Conservation (phyloP, 2,113 vertebrate species). For the Canis aureus region DNA sequence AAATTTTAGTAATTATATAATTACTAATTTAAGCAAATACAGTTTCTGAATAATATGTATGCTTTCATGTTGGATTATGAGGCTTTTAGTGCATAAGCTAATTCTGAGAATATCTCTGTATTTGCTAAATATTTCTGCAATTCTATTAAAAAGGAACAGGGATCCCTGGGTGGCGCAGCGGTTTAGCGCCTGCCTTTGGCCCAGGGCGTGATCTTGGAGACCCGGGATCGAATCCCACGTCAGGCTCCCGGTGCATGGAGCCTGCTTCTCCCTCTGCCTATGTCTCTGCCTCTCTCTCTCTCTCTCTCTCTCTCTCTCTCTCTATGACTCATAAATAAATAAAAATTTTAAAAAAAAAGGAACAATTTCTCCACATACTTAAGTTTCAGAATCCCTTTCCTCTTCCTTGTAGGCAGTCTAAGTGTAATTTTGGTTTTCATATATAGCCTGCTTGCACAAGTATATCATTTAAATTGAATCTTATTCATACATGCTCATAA, state of each 20-base stretch:
- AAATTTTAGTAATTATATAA: constrained; percentile 47
- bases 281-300: no score
- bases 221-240: no score
- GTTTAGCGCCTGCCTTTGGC: no score
- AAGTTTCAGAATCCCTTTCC: background rate
- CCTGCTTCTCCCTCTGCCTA: no score
- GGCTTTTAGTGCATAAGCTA: constrained; percentile 41
- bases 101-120: constrained; percentile 25
- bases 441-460: background rate
- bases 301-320: no score
- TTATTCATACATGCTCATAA: background rate
- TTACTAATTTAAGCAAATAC: constrained; percentile 53
- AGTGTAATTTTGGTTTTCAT: background rate
- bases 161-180: no score
- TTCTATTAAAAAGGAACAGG: background rate
- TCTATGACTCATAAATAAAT: no score
- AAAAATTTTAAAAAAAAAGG: background rate
- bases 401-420: background rate
- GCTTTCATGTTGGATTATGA: constrained; percentile 60
- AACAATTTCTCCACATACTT: background rate
- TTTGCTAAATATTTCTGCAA: constrained; percentile 36
- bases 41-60: constrained; percentile 45
- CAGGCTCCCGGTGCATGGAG: no score
- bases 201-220: no score
- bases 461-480: background rate